phyloP scores from a whole-genome alignment of 2,888 invertebrate genomes.

The Smittia sp. region DNA sequence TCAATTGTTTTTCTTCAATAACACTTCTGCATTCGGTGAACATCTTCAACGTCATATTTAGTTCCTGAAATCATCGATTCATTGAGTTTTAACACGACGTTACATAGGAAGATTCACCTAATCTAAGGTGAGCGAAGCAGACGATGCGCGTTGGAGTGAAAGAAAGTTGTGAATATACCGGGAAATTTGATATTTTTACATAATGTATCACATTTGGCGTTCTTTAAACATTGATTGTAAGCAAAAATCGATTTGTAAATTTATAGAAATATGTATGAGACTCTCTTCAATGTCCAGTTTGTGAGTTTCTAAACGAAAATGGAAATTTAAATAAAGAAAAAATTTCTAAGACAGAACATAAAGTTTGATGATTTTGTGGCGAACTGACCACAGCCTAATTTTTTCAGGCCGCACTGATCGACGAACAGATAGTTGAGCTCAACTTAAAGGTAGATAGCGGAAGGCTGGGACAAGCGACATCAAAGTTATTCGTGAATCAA shows the following conservation, averaged over 20 bases:
- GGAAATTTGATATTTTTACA: constrained; percentile 31
- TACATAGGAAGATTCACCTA: too few species aligned
- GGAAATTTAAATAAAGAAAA: constrained; percentile 14
- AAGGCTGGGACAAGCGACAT: too few species aligned
- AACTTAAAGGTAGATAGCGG: too few species aligned
- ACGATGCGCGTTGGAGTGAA: too few species aligned
- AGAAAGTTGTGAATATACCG: not conserved
- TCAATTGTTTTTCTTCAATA: not conserved
- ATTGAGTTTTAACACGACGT: too few species aligned
- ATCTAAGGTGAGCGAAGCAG: too few species aligned
- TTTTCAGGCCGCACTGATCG: too few species aligned
- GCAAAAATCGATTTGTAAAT: not conserved
- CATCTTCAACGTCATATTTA: not conserved
- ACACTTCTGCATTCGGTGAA: not conserved
- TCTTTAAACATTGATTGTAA: not conserved
- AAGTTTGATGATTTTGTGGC: not conserved
- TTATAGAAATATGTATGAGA: not conserved
- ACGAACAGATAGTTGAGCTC: too few species aligned
- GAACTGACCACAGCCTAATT: too few species aligned
- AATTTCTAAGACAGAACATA: constrained; percentile 11
- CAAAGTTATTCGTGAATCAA: too few species aligned
- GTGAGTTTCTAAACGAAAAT: not conserved
- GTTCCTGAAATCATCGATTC: not conserved
- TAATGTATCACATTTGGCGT: not conserved
- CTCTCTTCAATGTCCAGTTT: too few species aligned